Percentiles rank a stretch among this genome's conserved stretches.
These are phyloP conservation scores for Austrofundulus limnaeus DNA, from an alignment of 2,113 vertebrate species.

Conservation along the genomic window DNA sequence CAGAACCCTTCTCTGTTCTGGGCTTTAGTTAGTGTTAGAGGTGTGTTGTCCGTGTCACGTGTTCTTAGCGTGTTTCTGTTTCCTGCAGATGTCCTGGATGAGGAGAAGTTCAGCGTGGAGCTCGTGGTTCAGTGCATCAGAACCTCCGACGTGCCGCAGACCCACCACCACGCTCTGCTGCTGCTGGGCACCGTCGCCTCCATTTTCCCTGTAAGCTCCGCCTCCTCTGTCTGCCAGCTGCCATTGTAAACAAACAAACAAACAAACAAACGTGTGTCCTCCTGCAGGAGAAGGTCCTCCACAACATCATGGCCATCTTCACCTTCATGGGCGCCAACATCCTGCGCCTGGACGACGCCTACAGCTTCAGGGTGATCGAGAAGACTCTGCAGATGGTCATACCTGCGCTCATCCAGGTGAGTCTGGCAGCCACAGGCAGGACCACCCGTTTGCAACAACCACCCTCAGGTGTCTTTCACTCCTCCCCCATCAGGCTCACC, in stretches of 20 bases:
- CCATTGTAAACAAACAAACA: no score
- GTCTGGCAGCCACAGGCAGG: not conserved
- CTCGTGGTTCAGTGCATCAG: slow-evolving; percentile 93
- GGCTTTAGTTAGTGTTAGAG: no score
- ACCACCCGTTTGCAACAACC: not conserved
- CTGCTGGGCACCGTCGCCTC: slow-evolving; percentile 87
- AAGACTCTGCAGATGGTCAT: slow-evolving; percentile 94
- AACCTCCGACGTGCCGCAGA: slow-evolving; percentile 90
- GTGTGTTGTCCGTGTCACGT: no score
- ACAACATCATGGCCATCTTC: slow-evolving; percentile 99
- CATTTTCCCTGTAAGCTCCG: slow-evolving; percentile 88
- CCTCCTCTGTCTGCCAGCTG: not conserved
- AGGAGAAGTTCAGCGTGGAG: slow-evolving; percentile 95
- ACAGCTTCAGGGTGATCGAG: slow-evolving; percentile 96
- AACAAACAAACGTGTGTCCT: not conserved
- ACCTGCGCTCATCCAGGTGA: slow-evolving; percentile 91
- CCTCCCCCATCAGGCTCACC: slow-evolving; percentile 79
- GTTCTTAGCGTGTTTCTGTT: not conserved
- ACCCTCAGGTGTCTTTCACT: not conserved
- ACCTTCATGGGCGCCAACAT: slow-evolving; percentile 97
- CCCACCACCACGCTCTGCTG: slow-evolving; percentile 93
- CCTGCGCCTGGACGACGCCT: slow-evolving; percentile 92
- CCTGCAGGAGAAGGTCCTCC: slow-evolving; percentile 93
- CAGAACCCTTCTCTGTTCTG: no score
- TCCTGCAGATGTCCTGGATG: slow-evolving; percentile 83